A percentile compares a stretch with the other conserved stretches of the same genome.
These are phyloP conservation scores for Anaspis maculata DNA, from an alignment of 2,888 invertebrate species.

Conservation along the genomic window DNA sequence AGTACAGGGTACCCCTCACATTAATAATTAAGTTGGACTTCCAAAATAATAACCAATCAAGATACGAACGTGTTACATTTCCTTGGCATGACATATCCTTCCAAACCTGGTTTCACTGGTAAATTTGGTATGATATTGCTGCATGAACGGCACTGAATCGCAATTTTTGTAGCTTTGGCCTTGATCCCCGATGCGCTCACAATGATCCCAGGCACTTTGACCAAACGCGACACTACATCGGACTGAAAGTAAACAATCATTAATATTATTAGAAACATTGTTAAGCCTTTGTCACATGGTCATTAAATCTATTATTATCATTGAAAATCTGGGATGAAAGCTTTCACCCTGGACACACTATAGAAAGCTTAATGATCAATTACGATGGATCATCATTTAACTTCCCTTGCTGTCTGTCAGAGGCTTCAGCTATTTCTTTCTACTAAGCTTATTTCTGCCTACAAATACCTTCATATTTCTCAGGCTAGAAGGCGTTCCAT, in stretches of 20 bases:
- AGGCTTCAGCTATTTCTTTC: too few species aligned
- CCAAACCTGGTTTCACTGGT: slow-evolving; percentile 86
- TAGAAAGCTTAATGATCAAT: too few species aligned
- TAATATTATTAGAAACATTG: too few species aligned
- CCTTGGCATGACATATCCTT: slow-evolving; percentile 91
- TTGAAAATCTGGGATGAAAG: too few species aligned
- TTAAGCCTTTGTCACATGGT: too few species aligned
- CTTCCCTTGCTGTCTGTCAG: too few species aligned
- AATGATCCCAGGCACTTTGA: slow-evolving; percentile 94
- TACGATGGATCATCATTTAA: too few species aligned
- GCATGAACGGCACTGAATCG: slow-evolving; percentile 93
- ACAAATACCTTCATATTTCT: slow-evolving; percentile 71
- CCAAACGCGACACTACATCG: slow-evolving; percentile 82
- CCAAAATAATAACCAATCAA: slow-evolving; percentile 39
- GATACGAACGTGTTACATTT: slow-evolving; percentile 91
- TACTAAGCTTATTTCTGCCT: too few species aligned
- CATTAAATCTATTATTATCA: too few species aligned
- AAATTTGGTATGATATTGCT: slow-evolving; percentile 83
- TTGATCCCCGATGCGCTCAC: slow-evolving; percentile 89
- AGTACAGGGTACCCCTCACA: too few species aligned
- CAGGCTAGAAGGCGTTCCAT: slow-evolving; percentile 71
- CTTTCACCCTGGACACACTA: too few species aligned
- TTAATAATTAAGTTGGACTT: too few species aligned
- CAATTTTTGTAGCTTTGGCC: slow-evolving; percentile 91
- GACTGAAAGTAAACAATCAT: slow-evolving; percentile 53